phyloP scores from a whole-genome alignment of 1,140 invertebrate species.

The Conus ventricosus region DNA sequence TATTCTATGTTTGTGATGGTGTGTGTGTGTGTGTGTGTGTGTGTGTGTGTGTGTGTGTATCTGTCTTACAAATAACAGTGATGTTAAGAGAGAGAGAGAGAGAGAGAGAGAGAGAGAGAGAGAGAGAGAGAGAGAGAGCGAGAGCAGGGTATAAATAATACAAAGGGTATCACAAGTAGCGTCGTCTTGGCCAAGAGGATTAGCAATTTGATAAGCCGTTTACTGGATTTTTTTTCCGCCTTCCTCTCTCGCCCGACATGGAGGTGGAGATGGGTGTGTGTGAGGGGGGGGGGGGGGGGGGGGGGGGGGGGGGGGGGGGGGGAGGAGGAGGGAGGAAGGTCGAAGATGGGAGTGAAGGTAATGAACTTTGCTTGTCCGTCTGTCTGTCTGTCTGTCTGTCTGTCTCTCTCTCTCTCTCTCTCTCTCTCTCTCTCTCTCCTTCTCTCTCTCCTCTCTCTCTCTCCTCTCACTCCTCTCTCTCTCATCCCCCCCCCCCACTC shows the following conservation, averaged over 20 bases:
- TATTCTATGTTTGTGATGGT: not conserved
- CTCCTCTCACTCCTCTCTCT: constrained; percentile 4
- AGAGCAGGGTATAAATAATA: not conserved
- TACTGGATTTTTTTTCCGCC: too few species aligned
- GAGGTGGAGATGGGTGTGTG: too few species aligned
- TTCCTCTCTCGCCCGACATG: too few species aligned
- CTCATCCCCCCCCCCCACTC: not conserved
- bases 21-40: not conserved
- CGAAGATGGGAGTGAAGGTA: too few species aligned
- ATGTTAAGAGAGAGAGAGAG: not conserved
- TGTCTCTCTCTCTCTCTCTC: not conserved
- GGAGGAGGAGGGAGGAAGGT: not conserved
- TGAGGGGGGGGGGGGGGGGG: too few species aligned
- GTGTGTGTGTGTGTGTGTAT: not conserved
- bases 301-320: not conserved
- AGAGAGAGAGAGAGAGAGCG: not conserved
- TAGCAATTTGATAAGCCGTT: not conserved
- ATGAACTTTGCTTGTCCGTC: not conserved
- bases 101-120: not conserved
- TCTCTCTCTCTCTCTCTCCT: not conserved
- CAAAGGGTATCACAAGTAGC: not conserved
- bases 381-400: not conserved
- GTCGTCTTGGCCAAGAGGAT: not conserved
- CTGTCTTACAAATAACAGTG: not conserved
- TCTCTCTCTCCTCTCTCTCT: not conserved